These are phyloP conservation scores for Pinna nobilis DNA, from an alignment of 1,140 invertebrate genomes.

Conservation along the genomic window DNA sequence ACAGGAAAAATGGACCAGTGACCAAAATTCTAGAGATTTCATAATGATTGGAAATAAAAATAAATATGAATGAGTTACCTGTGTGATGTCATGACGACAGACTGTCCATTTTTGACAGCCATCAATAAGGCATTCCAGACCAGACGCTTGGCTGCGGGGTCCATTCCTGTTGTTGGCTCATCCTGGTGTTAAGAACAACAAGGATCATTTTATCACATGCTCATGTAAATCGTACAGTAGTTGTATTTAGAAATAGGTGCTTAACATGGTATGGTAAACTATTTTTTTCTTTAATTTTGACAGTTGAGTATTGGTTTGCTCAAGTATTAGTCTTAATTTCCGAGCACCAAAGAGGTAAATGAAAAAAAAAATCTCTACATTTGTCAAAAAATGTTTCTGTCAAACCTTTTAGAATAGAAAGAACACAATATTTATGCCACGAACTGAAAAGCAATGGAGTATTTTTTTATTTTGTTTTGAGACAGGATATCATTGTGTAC, in stretches of 20 bases:
- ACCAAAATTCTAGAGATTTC: background rate
- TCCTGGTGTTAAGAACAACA: slow-evolving; percentile 64
- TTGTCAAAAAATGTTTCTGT: no score
- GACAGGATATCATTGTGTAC: no score
- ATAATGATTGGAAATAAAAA: slow-evolving; percentile 47
- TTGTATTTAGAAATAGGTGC: background rate
- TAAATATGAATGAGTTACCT: no score
- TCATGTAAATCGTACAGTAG: background rate
- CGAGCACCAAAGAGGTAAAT: no score
- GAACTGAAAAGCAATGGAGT: no score
- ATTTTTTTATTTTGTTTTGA: no score
- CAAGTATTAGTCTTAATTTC: no score
- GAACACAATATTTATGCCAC: no score
- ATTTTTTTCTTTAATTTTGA: background rate
- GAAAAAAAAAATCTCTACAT: no score
- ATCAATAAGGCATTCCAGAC: slow-evolving; percentile 72
- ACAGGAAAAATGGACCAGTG: background rate
- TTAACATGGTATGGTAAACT: background rate
- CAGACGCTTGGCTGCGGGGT: slow-evolving; percentile 72
- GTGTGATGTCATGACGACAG: slow-evolving; percentile 68
- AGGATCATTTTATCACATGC: background rate
- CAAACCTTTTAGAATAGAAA: no score
- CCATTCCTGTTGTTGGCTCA: slow-evolving; percentile 77
- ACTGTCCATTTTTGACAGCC: slow-evolving; percentile 58
- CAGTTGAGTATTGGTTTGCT: no score